phyloP scores from a whole-genome alignment of 1,140 invertebrate genomes.

The Drosophila lini region DNA sequence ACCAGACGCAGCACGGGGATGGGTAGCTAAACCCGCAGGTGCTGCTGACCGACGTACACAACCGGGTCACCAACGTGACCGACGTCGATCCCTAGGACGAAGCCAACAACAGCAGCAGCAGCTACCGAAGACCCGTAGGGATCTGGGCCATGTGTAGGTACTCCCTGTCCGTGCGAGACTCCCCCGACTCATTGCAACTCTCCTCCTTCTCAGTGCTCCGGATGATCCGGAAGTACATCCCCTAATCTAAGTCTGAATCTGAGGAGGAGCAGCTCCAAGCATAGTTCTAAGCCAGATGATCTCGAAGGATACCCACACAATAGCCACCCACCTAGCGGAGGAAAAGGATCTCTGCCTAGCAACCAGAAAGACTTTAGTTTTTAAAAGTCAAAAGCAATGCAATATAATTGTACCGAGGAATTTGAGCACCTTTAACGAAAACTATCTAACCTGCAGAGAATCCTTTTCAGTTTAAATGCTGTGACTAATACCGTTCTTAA shows the following conservation, averaged over 20 bases:
- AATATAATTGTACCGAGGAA: neutral
- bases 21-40: conserved; percentile 46
- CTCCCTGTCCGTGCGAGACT: too few relatives aligned
- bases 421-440: neutral
- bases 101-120: conserved; percentile 16
- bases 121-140: neutral
- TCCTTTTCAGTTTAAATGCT: neutral
- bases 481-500: neutral
- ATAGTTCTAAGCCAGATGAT: neutral
- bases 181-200: neutral
- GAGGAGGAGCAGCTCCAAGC: neutral
- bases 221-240: neutral
- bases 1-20: conserved; percentile 75
- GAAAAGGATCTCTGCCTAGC: neutral
- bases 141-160: conserved; percentile 15
- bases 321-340: neutral
- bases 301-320: conserved; percentile 1
- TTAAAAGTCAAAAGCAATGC: neutral
- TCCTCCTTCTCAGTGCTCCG: neutral
- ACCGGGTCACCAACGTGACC: conserved; percentile 25
- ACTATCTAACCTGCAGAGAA: neutral
- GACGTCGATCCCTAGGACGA: conserved; percentile 20
- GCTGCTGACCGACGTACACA: conserved; percentile 41
- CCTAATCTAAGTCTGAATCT: conserved; percentile 2
- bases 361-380: neutral